Evolutionary conservation across 2,888 invertebrate species (phyloP).

Genomic region (Ecdyonurus torrentis): DNA sequence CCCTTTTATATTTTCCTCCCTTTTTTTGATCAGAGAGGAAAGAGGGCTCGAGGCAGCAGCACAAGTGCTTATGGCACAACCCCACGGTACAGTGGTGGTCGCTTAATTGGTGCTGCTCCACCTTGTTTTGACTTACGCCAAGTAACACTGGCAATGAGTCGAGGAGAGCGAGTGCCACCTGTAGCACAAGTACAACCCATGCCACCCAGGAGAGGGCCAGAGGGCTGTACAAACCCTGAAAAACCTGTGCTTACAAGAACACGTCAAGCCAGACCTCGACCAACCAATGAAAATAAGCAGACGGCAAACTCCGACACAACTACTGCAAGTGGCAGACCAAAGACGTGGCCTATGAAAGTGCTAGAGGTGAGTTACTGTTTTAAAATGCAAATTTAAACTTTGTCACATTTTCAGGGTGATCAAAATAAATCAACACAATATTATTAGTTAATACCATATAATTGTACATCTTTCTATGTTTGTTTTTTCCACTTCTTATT

Average conservation of each 20-base stretch:
- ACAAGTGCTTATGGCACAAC: slow-evolving; percentile 12
- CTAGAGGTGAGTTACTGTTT: slow-evolving; percentile 10
- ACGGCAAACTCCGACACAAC: background rate
- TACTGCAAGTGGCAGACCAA: slow-evolving; percentile 12
- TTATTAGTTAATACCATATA: background rate
- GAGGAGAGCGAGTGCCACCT: slow-evolving; percentile 18
- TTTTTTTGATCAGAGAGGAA: background rate
- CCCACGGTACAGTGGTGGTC: slow-evolving; percentile 7
- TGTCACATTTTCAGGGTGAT: too few species aligned
- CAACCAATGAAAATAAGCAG: slow-evolving; percentile 6
- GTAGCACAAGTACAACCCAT: slow-evolving; percentile 12
- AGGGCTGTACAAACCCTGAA: slow-evolving; percentile 11
- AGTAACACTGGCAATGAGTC: slow-evolving; percentile 27
- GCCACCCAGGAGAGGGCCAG: slow-evolving; percentile 16
- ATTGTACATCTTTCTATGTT: background rate
- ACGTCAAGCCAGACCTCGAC: background rate
- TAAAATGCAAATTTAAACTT: background rate
- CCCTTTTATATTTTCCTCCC: too few species aligned
- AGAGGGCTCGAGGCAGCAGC: slow-evolving; percentile 15
- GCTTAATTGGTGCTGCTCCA: slow-evolving; percentile 10
- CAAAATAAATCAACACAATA: too few species aligned
- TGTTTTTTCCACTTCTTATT: too few species aligned
- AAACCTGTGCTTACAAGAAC: background rate
- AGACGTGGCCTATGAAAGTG: slow-evolving; percentile 16
- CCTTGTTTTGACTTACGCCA: slow-evolving; percentile 26